Conservation (phyloP, 1,140 invertebrate genomes). For the Agrilus planipennis region DNA sequence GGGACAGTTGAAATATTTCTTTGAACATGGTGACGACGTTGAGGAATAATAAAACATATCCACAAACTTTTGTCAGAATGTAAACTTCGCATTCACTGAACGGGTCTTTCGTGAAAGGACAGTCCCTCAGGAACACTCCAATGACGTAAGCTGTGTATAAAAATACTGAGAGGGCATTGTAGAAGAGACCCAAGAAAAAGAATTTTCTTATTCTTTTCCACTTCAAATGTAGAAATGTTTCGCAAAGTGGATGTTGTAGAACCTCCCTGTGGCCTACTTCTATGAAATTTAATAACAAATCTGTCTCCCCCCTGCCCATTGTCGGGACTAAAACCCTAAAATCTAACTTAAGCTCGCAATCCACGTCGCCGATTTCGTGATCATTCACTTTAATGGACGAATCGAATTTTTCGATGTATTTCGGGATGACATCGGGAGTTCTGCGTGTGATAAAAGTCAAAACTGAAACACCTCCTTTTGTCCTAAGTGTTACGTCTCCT, state of each 20-base stretch:
- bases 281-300: conserved; percentile 58
- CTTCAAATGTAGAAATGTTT: conserved; percentile 70
- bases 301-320: conserved; percentile 51
- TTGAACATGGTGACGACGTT: conserved; percentile 51
- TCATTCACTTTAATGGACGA: conserved; percentile 64
- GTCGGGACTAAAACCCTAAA: conserved; percentile 55
- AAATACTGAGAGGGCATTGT: conserved; percentile 61
- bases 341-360: conserved; percentile 69
- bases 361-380: conserved; percentile 69
- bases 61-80: conserved; percentile 38
- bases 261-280: conserved; percentile 64
- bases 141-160: conserved; percentile 59
- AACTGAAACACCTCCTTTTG: conserved; percentile 66
- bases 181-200: conserved; percentile 66
- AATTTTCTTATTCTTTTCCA: conserved; percentile 75
- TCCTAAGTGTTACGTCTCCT: conserved; percentile 68
- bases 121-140: conserved; percentile 39
- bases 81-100: conserved; percentile 34
- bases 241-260: conserved; percentile 66
- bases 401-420: conserved; percentile 58
- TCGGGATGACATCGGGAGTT: conserved; percentile 65
- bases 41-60: conserved; percentile 46
- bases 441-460: conserved; percentile 67
- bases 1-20: conserved; percentile 61
- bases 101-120: conserved; percentile 13